Evolutionary conservation across 2,113 vertebrate species (phyloP).

Genomic region (Panurus biarmicus): DNA sequence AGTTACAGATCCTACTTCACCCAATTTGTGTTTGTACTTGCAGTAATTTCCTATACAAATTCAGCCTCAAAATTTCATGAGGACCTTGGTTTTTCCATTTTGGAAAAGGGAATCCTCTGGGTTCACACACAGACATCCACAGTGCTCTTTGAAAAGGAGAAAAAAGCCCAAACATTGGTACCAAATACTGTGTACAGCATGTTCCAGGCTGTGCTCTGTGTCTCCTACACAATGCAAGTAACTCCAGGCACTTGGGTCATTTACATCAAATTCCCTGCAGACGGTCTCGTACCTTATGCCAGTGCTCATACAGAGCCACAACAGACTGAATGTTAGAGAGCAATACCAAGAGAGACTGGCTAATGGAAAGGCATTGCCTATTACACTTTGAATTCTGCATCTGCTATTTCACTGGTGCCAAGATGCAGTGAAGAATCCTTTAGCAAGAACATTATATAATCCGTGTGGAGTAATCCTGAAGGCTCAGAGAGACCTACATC

Average conservation of each 20-base stretch:
- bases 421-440: neutral
- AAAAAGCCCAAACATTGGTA: neutral
- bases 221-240: neutral
- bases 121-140: neutral
- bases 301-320: neutral
- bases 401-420: neutral
- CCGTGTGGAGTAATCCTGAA: neutral
- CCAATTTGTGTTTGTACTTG: neutral
- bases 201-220: neutral
- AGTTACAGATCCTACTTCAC: neutral
- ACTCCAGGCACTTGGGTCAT: neutral
- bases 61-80: neutral
- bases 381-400: neutral
- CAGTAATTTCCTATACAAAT: neutral
- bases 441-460: neutral
- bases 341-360: neutral
- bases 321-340: neutral
- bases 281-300: fast-evolving
- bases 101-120: neutral
- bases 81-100: neutral
- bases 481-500: neutral
- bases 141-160: neutral
- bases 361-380: neutral
- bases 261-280: neutral
- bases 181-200: neutral